Percentiles rank a stretch among this genome's conserved stretches.
Conservation (phyloP, 2,113 vertebrate genomes). For the Euleptes europaea region DNA sequence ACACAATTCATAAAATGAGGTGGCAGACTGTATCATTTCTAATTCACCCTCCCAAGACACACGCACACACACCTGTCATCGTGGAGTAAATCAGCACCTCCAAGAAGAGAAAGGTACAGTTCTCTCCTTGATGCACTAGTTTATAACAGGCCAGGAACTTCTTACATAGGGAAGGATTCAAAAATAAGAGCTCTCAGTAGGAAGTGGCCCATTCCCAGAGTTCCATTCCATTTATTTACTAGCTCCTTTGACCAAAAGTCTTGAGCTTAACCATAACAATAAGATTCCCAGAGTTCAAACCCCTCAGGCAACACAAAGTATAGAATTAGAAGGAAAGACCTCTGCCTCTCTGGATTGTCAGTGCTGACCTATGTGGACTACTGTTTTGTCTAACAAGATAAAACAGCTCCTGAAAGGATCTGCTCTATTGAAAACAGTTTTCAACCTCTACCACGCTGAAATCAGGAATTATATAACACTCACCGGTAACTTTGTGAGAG, state of each 20-base stretch:
- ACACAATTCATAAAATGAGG: not conserved
- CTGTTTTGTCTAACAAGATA: not conserved
- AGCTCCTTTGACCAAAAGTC: too few species aligned
- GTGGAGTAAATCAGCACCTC: not conserved
- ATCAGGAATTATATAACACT: conserved; percentile 29
- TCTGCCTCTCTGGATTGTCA: not conserved
- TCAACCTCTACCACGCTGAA: not conserved
- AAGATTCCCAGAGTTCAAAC: not conserved
- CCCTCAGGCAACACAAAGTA: not conserved
- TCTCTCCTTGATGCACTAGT: too few species aligned
- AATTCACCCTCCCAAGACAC: not conserved
- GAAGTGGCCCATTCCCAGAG: not conserved
- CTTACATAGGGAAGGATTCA: not conserved
- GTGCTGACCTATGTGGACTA: not conserved
- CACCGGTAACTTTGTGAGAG: conserved; percentile 93
- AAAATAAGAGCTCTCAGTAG: not conserved
- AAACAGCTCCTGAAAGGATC: not conserved
- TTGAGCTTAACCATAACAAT: too few species aligned
- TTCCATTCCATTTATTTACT: too few species aligned
- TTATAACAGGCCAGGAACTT: not conserved
- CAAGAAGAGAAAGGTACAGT: not conserved
- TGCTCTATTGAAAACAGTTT: not conserved
- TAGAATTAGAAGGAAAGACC: not conserved
- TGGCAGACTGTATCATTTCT: not conserved
- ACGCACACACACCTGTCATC: not conserved